Conservation (phyloP, 2,113 vertebrate genomes). For the Columba janthina region DNA sequence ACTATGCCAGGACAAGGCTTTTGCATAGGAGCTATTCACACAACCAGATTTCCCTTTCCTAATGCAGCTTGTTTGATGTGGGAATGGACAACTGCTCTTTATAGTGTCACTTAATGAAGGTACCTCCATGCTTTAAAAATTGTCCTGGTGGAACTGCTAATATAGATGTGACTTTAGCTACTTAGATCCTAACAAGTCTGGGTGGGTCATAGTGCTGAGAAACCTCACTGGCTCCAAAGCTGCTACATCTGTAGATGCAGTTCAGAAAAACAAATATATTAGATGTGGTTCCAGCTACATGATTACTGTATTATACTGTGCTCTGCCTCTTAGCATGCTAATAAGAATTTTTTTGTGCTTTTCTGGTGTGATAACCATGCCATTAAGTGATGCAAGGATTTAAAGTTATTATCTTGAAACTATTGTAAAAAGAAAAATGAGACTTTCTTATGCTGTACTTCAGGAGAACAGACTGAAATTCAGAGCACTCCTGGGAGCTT, state of each 20-base stretch:
- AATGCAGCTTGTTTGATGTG: no score
- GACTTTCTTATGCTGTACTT: background rate
- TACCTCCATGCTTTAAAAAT: background rate
- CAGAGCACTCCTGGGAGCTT: background rate
- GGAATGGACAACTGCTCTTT: background rate
- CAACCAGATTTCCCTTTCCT: background rate
- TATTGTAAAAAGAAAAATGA: background rate
- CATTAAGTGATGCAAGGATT: background rate
- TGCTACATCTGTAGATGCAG: background rate
- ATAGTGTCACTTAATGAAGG: accelerated
- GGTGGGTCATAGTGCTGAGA: background rate
- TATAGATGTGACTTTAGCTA: background rate
- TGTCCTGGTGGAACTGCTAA: background rate
- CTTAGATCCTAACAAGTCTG: background rate
- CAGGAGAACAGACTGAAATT: background rate
- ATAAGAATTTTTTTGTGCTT: background rate
- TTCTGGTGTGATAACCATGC: background rate
- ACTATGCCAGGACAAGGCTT: background rate
- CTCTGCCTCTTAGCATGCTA: background rate
- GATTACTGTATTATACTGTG: background rate
- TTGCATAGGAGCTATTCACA: background rate
- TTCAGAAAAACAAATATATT: background rate
- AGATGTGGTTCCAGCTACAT: background rate
- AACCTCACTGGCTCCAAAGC: background rate
- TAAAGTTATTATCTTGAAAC: background rate